Evolutionary conservation across 2,888 invertebrate species (phyloP), one percentile per base, ranked within the genome.

Genomic region (Xestia ashworthii): DNA sequence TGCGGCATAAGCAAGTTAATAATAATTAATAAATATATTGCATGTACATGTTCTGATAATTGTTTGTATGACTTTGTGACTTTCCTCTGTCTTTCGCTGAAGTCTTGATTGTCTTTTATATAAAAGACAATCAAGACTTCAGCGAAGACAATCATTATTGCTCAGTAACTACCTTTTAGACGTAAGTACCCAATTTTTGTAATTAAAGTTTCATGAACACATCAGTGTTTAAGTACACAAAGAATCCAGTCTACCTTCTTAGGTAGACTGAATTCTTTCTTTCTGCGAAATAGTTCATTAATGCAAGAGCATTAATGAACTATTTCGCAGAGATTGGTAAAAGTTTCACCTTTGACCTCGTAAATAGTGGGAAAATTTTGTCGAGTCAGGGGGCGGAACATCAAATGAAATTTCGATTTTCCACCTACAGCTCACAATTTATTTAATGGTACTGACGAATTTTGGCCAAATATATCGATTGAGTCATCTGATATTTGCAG

Each of bases 401-500:
- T 76, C 53, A 70, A 70, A 71, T 71, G 41, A 53, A 32, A 64
- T 55, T 69, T 60, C 2, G 5, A 55, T 74, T 62, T 80, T 41
- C 32, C 41, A 69, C 9, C n/a, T 64, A 22, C 50, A 44, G 14
- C 32, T 62, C 12, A 16, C 55, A 66, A 68, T 85, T 58, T 71
- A 55, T 71, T 76, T 48, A 58, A 75, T 71, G 60, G 48, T 46
- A 53, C 62, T 67, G 68, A 77, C 79, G 82, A 70, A 25, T 79
- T 66, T 79, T 65, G 58, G 76, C 81, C 86, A 82, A 84, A 89
- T 78, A 74, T 69, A 79, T 87, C 78, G 77, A 82, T 81, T 84
- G 88, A 86, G 74, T 89, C 88, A 89, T 88, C 58, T 48, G 46
- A 46, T 85, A 77, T 89, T 89, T 89, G 3, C 32, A 32, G 81